A percentile compares a stretch with the other conserved stretches of the same genome.
phyloP scores from a whole-genome alignment of 2,797 vertebrate genomes.

The Sciurus vulgaris region DNA sequence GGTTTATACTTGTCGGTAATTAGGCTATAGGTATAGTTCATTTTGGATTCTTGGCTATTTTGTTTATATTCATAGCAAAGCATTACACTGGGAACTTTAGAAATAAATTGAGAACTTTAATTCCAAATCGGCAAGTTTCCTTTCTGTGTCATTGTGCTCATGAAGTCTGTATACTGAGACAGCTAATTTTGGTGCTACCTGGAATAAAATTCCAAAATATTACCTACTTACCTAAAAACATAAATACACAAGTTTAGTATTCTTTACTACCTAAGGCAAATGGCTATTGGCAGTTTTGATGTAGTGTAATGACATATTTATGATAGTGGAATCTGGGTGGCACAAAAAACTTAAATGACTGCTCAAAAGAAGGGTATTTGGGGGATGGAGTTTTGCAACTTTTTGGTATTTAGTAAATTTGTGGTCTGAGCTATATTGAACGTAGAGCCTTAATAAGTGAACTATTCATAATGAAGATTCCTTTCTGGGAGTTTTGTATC shows the following conservation, averaged over 20 bases:
- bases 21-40: background rate
- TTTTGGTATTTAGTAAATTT: conserved; percentile 47
- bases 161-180: background rate
- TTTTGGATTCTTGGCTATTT: conserved; percentile 15
- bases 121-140: background rate
- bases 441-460: background rate
- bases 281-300: background rate
- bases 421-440: background rate
- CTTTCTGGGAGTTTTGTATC: background rate
- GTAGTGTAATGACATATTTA: background rate
- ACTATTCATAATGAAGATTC: background rate
- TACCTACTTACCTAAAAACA: background rate
- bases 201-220: conserved; percentile 1
- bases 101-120: background rate
- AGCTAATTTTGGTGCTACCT: background rate
- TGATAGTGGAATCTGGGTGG: background rate
- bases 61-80: background rate
- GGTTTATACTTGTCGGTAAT: background rate
- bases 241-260: background rate
- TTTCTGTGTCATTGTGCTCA: background rate
- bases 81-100: background rate
- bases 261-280: background rate
- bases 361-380: background rate
- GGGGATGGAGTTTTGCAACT: background rate
- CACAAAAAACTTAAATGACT: conserved; percentile 13